A percentile compares a stretch with the other conserved stretches of the same genome.
Conservation (phyloP, 1,140 invertebrate genomes). For the Physella acuta region DNA sequence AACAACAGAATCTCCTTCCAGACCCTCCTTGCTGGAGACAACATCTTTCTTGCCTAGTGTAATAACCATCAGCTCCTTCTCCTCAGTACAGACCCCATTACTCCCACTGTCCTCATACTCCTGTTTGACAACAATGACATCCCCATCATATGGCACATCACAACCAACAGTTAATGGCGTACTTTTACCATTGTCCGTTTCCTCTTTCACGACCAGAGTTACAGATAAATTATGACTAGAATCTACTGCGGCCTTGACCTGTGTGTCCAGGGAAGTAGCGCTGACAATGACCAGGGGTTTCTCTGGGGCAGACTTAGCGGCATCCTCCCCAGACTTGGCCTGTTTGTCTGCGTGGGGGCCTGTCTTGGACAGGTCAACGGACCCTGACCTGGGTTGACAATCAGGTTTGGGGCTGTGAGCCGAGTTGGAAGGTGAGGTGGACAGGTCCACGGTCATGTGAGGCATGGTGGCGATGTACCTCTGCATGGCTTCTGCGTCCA, state of each 20-base stretch:
- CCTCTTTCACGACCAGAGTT: slow-evolving; percentile 6
- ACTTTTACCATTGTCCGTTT: slow-evolving; percentile 2
- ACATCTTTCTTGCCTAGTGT: background rate
- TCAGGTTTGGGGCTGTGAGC: slow-evolving; percentile 9
- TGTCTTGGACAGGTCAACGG: too few relatives aligned
- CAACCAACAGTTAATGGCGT: too few relatives aligned
- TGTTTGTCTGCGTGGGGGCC: too few relatives aligned
- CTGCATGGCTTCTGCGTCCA: slow-evolving; percentile 42
- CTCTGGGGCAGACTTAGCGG: background rate
- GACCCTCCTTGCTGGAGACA: too few relatives aligned
- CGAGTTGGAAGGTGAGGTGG: background rate
- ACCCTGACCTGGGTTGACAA: too few relatives aligned
- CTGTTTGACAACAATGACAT: background rate
- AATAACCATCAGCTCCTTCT: background rate
- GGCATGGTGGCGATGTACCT: slow-evolving; percentile 41
- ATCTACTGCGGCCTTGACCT: background rate
- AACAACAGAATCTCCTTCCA: background rate
- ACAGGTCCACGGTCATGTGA: slow-evolving; percentile 19
- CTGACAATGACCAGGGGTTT: background rate
- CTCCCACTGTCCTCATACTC: background rate
- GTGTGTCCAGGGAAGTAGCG: background rate
- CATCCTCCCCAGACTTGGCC: background rate
- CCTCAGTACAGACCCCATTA: background rate
- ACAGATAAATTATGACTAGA: slow-evolving; percentile 2
- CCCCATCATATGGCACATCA: background rate